Evolutionary conservation across 2,113 vertebrate species (phyloP), one percentile per base, ranked within the genome.

Genomic region (Apistogramma diplotaenia): DNA sequence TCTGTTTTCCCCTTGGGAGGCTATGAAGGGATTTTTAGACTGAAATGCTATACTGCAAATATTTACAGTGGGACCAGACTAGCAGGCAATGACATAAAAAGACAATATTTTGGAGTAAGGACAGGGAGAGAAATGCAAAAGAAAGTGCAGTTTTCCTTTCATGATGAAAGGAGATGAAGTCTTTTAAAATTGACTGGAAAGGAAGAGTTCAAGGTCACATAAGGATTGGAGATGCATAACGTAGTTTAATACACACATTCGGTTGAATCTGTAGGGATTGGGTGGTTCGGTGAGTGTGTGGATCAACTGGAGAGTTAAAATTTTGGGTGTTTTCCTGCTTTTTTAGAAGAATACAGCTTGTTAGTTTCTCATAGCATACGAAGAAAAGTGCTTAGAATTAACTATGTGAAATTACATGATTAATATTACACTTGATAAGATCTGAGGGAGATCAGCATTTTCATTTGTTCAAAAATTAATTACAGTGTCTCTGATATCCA

Each of bases 11-110:
- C 87, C 80, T 51, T 19, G 83, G 89, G 91, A 93, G 19, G 21
- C 62, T 62, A 65, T 40, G 86, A 84, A 65, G 86, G 60, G 75
- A 88, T 89, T 90, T 87, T 79, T 73, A 75, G 87, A 81, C 88
- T 82, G 90, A 84, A 92, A 92, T 49, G 11, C 55, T 91, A 93
- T 89, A 91, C 85, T 91, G 87, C 90, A 89, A 92, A 91, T 93
- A 94, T 94, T 94, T 92, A 94, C 86, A 86, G 81, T 90, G 82
- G 53, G 82, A 92, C 67, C 83, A 77, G 76, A 91, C 40, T 9
- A 46, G 57, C 75, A 78, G 82, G 88, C 79, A 78, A 56, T 74
- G 40, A 83, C 59, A 87, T 62, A 78, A 82, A 84, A 83, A 85
- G 85, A 78, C 73, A 87, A 85, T 74, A 83, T 89, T 76, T 83